phyloP scores from a whole-genome alignment of 1,140 invertebrate species.

The Sipha flava region DNA sequence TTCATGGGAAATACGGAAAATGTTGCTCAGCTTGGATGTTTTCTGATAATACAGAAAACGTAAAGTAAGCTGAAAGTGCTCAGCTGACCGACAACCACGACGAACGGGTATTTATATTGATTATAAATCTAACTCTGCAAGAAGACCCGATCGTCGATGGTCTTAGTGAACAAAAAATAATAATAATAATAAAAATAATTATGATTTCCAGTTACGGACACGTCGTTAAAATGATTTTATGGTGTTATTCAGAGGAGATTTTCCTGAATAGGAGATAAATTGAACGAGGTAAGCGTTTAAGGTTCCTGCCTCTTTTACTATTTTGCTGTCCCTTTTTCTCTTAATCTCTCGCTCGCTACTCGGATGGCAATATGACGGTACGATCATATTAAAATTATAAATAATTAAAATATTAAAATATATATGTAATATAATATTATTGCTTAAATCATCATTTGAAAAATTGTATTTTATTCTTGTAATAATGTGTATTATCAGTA shows the following conservation, averaged over 20 bases:
- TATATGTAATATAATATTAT: too few species aligned
- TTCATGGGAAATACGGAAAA: not conserved
- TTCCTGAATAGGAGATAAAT: not conserved
- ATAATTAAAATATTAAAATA: too few species aligned
- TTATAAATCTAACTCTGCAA: not conserved
- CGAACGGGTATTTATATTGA: not conserved
- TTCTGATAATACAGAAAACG: not conserved
- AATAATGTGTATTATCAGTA: too few species aligned
- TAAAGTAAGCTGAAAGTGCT: not conserved
- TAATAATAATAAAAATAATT: too few species aligned
- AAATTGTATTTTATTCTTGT: too few species aligned
- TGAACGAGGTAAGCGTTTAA: constrained; percentile 1
- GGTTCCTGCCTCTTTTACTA: not conserved
- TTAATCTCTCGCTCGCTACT: not conserved
- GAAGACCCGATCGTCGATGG: too few species aligned
- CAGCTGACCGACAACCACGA: not conserved
- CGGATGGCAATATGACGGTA: not conserved
- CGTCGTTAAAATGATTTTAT: not conserved
- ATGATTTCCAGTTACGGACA: too few species aligned
- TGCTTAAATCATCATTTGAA: too few species aligned
- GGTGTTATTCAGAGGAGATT: not conserved
- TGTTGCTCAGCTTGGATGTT: not conserved
- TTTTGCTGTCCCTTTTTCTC: not conserved
- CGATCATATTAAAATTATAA: not conserved
- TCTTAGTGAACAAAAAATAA: too few species aligned